Base-by-base conservation (phyloP, 2,113 vertebrate genomes). In the Petrocephalus zakoni region DNA sequence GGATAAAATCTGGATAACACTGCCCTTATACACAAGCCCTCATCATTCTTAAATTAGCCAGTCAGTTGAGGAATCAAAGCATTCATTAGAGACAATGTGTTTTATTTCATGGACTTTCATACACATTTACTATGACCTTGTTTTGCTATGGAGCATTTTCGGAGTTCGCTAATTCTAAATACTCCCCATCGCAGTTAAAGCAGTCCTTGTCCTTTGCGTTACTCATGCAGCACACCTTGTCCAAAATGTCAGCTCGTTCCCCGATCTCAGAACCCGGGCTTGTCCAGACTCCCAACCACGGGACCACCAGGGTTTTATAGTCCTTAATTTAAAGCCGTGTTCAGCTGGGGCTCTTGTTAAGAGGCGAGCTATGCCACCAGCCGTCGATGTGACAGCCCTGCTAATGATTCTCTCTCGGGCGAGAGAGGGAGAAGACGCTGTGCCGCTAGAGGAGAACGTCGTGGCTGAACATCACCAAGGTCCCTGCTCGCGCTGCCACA, bases 381-480 rank as follows among this genome's bases (percentile, higher is more conserved):
- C 81, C 19, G 3, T 22, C 46, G 21, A n/a, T 49, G 81, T 83
- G 81, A 83, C 81, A 49, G 37, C n/a, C 19, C 46, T n/a, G 46
- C 81, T 83, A 83, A 83, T 83, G 81, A 83, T 9, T 83, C 81
- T 83, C 81, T 81, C 75, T 46, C 34, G 72, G 72, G 29, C 3
- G 42, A 49, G 81, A 83, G 46, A 42, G 42, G 37, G 42, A 82
- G 42, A 3, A 5, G 10, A 17, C 10, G 37, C 42, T 0, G 46
- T 5, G 0, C 34, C 10, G 0, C 81, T 25, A 46, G 81, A 22
- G 81, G 3, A 10, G 46, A 13, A 83, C 22, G 34, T 17, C 42
- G 17, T 42, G 72, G 72, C 72, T 2, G 13, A 37, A 47, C 81
- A 49, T 22, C 81, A 22, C 10, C 37, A 19, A n/a, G 8, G 22